Conservation (phyloP, 2,113 vertebrate genomes). For the Mesocricetus auratus region DNA sequence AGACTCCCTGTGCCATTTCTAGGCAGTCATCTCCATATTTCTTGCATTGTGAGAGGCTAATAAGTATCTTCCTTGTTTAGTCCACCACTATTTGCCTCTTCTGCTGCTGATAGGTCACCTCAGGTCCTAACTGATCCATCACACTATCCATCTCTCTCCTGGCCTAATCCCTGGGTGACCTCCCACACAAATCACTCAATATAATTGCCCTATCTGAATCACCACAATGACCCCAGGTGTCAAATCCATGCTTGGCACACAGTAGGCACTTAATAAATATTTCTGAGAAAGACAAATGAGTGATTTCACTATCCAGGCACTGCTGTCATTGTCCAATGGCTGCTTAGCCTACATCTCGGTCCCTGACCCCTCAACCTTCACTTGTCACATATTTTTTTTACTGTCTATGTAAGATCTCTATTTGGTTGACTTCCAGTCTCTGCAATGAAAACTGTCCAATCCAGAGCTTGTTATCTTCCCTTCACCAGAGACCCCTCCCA, state of each 20-base stretch:
- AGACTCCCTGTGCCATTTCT: neutral
- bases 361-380: conserved; percentile 36
- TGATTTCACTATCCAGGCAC: neutral
- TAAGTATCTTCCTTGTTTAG: neutral
- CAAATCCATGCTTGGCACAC: neutral
- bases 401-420: conserved; percentile 54
- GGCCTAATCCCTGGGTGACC: neutral
- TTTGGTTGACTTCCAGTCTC: conserved; percentile 61
- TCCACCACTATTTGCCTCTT: neutral
- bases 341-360: neutral
- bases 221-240: neutral
- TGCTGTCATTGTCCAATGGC: neutral
- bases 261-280: neutral
- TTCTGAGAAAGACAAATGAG: conserved; percentile 19
- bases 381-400: conserved; percentile 68
- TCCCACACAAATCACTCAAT: neutral
- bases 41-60: neutral
- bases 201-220: neutral
- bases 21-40: neutral
- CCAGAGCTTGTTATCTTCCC: conserved; percentile 59
- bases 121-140: neutral
- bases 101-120: neutral
- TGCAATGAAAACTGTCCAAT: conserved; percentile 49
- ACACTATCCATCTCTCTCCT: neutral
- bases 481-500: conserved; percentile 36